Evolutionary conservation across 2,888 invertebrate genomes (phyloP), one percentile per base, ranked within the genome.

Genomic region (Pheosia gnoma): DNA sequence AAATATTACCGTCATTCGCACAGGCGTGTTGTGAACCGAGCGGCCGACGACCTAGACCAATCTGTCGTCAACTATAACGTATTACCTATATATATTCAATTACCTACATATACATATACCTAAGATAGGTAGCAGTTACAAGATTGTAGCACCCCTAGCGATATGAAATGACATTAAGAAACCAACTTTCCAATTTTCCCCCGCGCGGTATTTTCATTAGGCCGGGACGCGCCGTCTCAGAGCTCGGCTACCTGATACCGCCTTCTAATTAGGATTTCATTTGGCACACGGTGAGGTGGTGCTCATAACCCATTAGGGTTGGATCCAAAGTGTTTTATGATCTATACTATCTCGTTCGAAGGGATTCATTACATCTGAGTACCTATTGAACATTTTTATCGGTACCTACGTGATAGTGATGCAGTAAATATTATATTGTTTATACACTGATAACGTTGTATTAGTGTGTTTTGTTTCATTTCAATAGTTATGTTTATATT

Each of bases 221-320:
- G 41, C 54, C 51, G 37, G 62, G 57, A 60, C 60, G 55, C 63
- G 60, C 72, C 60, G 59, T 59, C 61, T 66, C 53, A 53, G 60
- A 59, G 61, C 61, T 60, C 66, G 61, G 61, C 67, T 36, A 58
- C 51, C 25, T 61, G 60, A 63, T 66, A 60, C 58, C 41, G 45
- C 55, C 59, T 59, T 66, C 61, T 72, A 71, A 72, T 71, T 71
- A 70, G 62, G 57, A 62, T 68, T 62, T 65, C 63, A 54, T 51
- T 65, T 57, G 61, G 61, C 11, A 39, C 57, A 9, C 25, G 25
- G 5, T 51, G 25, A 51, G 25, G 25, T 25, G 51, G 25, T 49
- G 49, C 49, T 49, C 8, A 4, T n/a, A 49, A 13, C 49, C 49
- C 13, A 49, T 49, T 49, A 49, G 49, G 9, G 49, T 51, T 25